Conservation (phyloP, 2,888 invertebrate species). For the Lamellibrachia satsuma region DNA sequence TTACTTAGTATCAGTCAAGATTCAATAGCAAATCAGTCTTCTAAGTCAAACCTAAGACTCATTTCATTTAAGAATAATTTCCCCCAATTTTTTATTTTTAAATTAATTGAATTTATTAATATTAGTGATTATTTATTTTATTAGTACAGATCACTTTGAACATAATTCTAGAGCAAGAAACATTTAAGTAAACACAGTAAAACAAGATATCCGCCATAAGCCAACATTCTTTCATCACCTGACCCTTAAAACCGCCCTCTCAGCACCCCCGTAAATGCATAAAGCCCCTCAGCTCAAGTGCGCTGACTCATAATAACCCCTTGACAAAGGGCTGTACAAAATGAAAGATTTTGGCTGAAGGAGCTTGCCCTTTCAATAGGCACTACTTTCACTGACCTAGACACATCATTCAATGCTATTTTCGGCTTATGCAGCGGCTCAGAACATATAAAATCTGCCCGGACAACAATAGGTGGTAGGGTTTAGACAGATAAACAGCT, state of each 20-base stretch:
- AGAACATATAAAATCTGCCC: conserved; percentile 17
- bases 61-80: background rate
- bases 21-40: background rate
- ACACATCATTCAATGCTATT: background rate
- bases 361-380: background rate
- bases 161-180: background rate
- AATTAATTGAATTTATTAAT: background rate
- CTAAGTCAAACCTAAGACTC: background rate
- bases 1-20: background rate
- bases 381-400: background rate
- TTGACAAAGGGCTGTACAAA: conserved; percentile 7
- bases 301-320: background rate
- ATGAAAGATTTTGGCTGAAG: conserved; percentile 9
- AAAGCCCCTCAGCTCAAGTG: conserved; percentile 3
- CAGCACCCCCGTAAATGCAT: background rate
- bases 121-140: background rate
- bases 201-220: background rate
- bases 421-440: conserved; percentile 2
- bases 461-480: conserved; percentile 1
- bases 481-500: conserved; percentile 10
- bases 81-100: background rate
- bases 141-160: background rate
- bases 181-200: background rate
- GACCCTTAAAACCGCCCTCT: background rate
- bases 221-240: background rate